Evolutionary conservation across 2,797 vertebrate genomes (phyloP), one percentile per base, ranked within the genome.

Genomic region (Danio aesculapii): DNA sequence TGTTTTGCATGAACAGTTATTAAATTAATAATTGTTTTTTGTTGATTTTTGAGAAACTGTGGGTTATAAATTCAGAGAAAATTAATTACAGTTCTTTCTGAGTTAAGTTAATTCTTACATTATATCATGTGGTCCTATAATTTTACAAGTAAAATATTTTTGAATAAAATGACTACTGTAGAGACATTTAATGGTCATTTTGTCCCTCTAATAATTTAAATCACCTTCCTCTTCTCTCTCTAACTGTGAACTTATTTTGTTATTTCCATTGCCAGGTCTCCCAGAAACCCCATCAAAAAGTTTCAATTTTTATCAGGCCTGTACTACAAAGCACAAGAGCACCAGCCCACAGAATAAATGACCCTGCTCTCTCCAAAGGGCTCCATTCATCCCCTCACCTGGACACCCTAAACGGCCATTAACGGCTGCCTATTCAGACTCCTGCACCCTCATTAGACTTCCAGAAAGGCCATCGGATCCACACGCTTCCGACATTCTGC

Each of bases 401-500:
- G 61, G 17, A 43, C 74, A 43, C 44, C 16, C 46, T 69, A 70
- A 61, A 69, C 30, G 6, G 55, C 55, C 53, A 68, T 78, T 78
- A 43, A 17, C 5, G 3, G 21, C 55, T 61, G 46, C 55, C 53
- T 69, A 47, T 77, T 58, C 75, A 77, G 52, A 49, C 19, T 76
- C 62, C 41, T 53, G 46, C 39, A 53, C 61, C 43, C 19, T 59
- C 76, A 69, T 69, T 58, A 50, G 46, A 41, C 17, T 19, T 41
- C 41, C 39, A 71, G 77, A 46, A 13, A 57, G 52, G 19, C 14
- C 62, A 77, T 77, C 44, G 44, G 39, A 58, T 77, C 63, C 44
- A 59, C 63, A 55, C 41, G 7, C 14, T 52, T 75, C 16, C 44
- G 59, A 70, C 64, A 41, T 68, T 77, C 19, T 77, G 75, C 63